Base-by-base conservation (phyloP, 2,113 vertebrate species). In the Stigmatopora nigra region DNA sequence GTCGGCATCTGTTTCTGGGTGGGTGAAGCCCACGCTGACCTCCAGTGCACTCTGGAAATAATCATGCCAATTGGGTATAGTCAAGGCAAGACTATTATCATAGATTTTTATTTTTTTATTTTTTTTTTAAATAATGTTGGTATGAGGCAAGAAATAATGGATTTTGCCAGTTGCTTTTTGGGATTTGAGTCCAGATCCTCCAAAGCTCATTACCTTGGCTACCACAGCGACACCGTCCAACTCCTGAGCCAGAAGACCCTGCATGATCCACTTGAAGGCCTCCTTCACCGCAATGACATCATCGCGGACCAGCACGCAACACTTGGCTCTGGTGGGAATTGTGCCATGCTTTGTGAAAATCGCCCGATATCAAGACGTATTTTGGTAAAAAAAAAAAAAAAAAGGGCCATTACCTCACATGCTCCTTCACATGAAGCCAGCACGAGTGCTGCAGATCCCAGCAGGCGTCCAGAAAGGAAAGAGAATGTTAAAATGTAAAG, bases 201-300 rank as follows among this genome's bases (percentile, higher is more conserved):
- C n/a, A n/a, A n/a, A n/a, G n/a, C n/a, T n/a, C 75, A 2, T 19
- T 82, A 95, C 97, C 90, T 93, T 98, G 81, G 91, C 89, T 65
- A 95, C 89, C 65, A 93, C 88, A 48, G 93, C 87, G 49, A 94
- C 91, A 46, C 92, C 91, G 41, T 91, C 90, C 80, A 99, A 84
- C 75, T 93, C 90, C 78, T 92, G 92, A 19, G 92, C 87, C 44
- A 99, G 78, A 58, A 91, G 86, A 61, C 92, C 91, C 77, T 98
- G 93, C 82, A 94, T 89, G 76, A 93, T 89, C 96, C 96, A 98
- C 72, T 98, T 99, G 82, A 93, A 98, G 51, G 94, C 95, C 81
- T 99, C 96, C 81, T 99, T 99, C 76, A 99, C 90, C 79, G 92
- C 94, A 81, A 98, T 69, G 61, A 94, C 78, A 67, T 96, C 93